A percentile compares a stretch with the other conserved stretches of the same genome.
phyloP scores from a whole-genome alignment of 2,888 invertebrate species.

The Exephanes ischioxanthus region DNA sequence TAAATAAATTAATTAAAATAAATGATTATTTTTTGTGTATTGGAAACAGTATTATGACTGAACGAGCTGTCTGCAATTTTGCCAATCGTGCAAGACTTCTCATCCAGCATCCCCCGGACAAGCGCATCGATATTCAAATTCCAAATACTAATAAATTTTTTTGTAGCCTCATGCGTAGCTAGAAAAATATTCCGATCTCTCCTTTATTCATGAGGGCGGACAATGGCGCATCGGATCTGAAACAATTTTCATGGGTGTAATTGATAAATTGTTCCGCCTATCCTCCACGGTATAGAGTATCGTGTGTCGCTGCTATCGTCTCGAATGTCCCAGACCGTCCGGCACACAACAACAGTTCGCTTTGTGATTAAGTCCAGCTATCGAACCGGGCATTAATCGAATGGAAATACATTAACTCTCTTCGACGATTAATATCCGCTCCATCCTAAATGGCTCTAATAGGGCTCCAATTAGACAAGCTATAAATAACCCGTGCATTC shows the following conservation, averaged over 20 bases:
- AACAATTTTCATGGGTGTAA: constrained; percentile 62
- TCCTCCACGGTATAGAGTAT: constrained; percentile 42
- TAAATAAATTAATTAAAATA: no score
- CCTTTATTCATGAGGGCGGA: constrained; percentile 50
- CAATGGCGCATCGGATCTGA: constrained; percentile 54
- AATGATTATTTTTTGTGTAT: no score
- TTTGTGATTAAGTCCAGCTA: not conserved
- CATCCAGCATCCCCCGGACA: not conserved
- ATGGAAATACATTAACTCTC: constrained; percentile 9
- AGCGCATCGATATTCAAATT: not conserved
- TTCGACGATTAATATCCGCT: not conserved
- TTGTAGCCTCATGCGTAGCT: constrained; percentile 3
- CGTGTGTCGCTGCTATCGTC: constrained; percentile 49
- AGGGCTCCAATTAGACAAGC: constrained; percentile 27
- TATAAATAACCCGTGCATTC: constrained; percentile 36
- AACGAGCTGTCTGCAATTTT: not conserved
- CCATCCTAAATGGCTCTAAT: not conserved
- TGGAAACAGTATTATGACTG: not conserved
- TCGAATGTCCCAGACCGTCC: constrained; percentile 48
- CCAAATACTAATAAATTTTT: not conserved
- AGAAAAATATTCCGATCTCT: constrained; percentile 33
- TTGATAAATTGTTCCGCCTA: constrained; percentile 69
- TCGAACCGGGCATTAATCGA: constrained; percentile 5
- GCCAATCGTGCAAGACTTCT: not conserved
- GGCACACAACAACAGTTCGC: constrained; percentile 2